Percentiles rank a stretch among this genome's conserved stretches.
Evolutionary conservation across 1,140 invertebrate genomes (phyloP).

Genomic region (Psix sp.): DNA sequence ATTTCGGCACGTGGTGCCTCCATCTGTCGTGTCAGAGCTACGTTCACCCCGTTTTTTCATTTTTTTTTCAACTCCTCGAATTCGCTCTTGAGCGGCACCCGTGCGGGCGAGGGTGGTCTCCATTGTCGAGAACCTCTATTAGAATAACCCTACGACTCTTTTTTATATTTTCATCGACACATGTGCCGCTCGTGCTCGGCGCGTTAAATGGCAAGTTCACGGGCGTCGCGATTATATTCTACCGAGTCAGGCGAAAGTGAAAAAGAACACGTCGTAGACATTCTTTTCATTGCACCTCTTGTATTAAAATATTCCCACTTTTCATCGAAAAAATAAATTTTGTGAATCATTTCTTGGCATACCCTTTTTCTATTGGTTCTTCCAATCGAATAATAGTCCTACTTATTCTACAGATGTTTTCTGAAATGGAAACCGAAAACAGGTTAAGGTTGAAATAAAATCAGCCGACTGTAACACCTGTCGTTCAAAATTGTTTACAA

Average conservation of each 20-base stretch:
- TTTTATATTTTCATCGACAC: conserved; percentile 61
- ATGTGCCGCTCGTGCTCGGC: conserved; percentile 61
- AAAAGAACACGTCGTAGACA: conserved; percentile 36
- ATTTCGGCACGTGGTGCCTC: conserved; percentile 64
- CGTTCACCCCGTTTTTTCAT: conserved; percentile 45
- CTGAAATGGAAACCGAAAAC: too few species aligned
- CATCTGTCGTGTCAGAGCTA: conserved; percentile 63
- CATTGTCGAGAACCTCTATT: conserved; percentile 65
- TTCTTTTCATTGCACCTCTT: conserved; percentile 33
- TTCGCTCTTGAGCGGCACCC: conserved; percentile 51
- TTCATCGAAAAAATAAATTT: conserved; percentile 13
- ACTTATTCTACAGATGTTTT: too few species aligned
- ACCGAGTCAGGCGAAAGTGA: conserved; percentile 38
- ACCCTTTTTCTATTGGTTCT: conserved; percentile 4
- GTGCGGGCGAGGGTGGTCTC: conserved; percentile 57
- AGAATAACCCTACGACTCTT: conserved; percentile 65
- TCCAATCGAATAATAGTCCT: not conserved
- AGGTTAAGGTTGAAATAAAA: too few species aligned
- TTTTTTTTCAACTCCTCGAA: conserved; percentile 44
- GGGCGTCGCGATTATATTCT: conserved; percentile 41
- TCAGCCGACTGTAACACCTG: too few species aligned
- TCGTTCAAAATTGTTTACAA: too few species aligned
- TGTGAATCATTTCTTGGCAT: conserved; percentile 13
- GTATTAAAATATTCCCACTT: conserved; percentile 41
- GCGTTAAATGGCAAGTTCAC: conserved; percentile 57